A percentile compares a stretch with the other conserved stretches of the same genome.
Evolutionary conservation across 2,113 vertebrate species (phyloP).

Genomic region (Thinocorus orbignyianus): DNA sequence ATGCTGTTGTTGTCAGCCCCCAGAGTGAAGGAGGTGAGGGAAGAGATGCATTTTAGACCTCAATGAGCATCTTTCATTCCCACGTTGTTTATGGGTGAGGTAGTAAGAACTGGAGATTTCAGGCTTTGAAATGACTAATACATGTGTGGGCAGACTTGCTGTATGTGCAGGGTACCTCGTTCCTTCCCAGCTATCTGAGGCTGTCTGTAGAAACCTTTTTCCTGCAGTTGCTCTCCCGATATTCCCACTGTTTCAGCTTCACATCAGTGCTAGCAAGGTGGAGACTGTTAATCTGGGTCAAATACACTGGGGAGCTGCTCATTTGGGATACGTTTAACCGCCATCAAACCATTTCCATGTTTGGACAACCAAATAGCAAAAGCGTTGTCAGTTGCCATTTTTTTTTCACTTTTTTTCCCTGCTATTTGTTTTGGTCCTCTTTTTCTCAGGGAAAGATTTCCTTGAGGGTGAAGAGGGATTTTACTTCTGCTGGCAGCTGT

Average conservation of each 20-base stretch:
- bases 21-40: not conserved
- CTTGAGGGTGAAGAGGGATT: not conserved
- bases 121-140: not conserved
- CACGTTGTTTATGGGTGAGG: not conserved
- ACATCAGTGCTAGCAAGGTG: not conserved
- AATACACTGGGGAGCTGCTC: not conserved
- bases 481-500: not conserved
- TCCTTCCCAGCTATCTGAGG: not conserved
- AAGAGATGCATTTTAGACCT: not conserved
- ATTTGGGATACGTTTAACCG: not conserved
- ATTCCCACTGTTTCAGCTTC: not conserved
- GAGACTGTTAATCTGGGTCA: not conserved
- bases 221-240: not conserved
- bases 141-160: not conserved
- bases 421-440: not conserved
- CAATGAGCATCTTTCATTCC: not conserved
- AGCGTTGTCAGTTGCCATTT: not conserved
- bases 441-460: not conserved
- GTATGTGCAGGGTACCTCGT: not conserved
- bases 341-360: not conserved
- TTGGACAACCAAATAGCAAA: not conserved
- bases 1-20: not conserved
- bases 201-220: not conserved
- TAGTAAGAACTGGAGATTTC: not conserved
- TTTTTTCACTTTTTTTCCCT: not conserved